Conservation (phyloP, 2,113 vertebrate species). For the Saguinus imperator region DNA sequence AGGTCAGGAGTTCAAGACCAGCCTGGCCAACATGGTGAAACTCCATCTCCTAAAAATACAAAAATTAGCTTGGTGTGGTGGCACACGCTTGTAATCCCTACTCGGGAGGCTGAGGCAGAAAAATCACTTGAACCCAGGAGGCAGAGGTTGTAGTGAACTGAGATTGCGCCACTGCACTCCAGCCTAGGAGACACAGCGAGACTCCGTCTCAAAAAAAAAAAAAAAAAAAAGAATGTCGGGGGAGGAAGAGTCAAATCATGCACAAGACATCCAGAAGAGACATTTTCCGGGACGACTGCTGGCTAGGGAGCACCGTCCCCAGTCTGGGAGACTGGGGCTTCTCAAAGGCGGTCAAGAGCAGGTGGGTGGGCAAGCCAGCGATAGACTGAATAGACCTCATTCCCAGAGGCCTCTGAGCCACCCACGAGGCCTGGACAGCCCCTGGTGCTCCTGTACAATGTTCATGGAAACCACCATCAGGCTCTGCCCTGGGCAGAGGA, state of each 20-base stretch:
- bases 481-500: background rate
- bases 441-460: background rate
- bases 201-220: too few species aligned
- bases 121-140: too few species aligned
- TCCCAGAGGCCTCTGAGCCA: background rate
- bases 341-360: background rate
- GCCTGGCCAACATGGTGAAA: too few species aligned
- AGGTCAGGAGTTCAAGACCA: too few species aligned
- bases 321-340: accelerated
- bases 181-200: too few species aligned
- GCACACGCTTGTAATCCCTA: too few species aligned
- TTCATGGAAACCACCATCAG: slow-evolving; percentile 30
- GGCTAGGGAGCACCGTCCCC: too few species aligned
- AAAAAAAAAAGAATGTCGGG: background rate
- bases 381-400: background rate
- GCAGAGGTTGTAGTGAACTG: too few species aligned
- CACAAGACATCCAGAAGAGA: background rate
- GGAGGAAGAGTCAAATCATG: background rate
- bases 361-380: accelerated
- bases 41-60: too few species aligned
- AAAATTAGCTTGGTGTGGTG: too few species aligned
- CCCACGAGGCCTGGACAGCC: background rate
- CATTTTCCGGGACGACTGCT: background rate
- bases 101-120: too few species aligned
- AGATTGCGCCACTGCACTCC: too few species aligned